Base-by-base conservation (phyloP, 2,113 vertebrate genomes). In the Chaetodon trifascialis region DNA sequence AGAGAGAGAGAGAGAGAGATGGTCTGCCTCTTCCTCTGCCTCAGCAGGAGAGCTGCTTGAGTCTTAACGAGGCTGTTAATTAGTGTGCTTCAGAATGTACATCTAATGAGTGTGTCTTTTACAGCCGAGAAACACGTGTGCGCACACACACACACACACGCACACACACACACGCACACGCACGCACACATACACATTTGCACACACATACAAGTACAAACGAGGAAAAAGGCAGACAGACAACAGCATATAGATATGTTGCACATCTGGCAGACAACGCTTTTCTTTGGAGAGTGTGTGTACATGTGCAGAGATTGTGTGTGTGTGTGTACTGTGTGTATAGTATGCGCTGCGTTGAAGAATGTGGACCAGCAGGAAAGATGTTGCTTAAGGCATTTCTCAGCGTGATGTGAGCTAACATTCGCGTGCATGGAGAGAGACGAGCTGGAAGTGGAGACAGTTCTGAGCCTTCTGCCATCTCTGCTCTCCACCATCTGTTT, bases 41-140 rank as follows among this genome's bases (percentile, higher is more conserved):
- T 3, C 83, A 83, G 91, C 84, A 82, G 89, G 90, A 89, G 87
- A 85, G 82, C 74, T 73, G 42, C 89, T 91, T 64, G 82, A 93
- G 87, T 83, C 86, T 83, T 95, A 94, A 95, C 75, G 84, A 91
- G 93, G 74, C 82, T 94, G 93, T 93, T 94, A 94, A 95, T 95
- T 93, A 94, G 89, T 91, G 86, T 88, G 82, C 82, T 85, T 92
- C 92, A 92, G 84, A 90, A 89, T 92, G 89, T 88, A 90, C 81
- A 79, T 91, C 84, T 92, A 90, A 91, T 86, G 85, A 93, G 86
- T 88, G 65, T 93, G 84, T 86, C 66, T 84, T 87, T 85, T 80
- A 86, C 84, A 82, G 64, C 74, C 76, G 62, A 85, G 76, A 58
- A 42, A 67, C 71, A 69, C 59, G n/a, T 63, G 25, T 42, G 46